phyloP scores from a whole-genome alignment of 2,888 invertebrate genomes.

The Argyresthia goedartella region DNA sequence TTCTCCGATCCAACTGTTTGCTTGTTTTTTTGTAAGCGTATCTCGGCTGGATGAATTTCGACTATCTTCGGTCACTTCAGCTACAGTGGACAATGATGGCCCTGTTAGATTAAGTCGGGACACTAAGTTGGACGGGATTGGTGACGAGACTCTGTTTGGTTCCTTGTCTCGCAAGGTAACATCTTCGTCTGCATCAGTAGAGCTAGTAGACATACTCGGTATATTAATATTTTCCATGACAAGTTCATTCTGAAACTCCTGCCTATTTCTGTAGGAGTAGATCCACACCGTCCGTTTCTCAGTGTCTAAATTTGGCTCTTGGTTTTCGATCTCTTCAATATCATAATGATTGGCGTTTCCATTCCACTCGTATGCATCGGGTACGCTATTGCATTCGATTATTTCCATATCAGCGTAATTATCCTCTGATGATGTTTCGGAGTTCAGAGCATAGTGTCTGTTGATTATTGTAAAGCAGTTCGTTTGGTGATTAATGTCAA shows the following conservation, averaged over 20 bases:
- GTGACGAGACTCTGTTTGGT: conserved; percentile 29
- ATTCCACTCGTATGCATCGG: neutral
- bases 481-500: conserved; percentile 20
- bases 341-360: conserved; percentile 16
- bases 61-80: conserved; percentile 22
- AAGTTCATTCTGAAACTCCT: conserved; percentile 25
- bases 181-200: conserved; percentile 13
- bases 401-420: conserved; percentile 11
- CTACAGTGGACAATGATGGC: conserved; percentile 42
- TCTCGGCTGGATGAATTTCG: neutral
- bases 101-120: conserved; percentile 32
- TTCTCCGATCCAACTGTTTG: conserved; percentile 32
- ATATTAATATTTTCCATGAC: neutral
- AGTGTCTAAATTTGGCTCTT: conserved; percentile 9
- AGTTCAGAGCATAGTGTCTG: conserved; percentile 21
- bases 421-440: conserved; percentile 33
- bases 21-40: conserved; percentile 9
- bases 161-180: neutral
- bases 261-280: conserved; percentile 47
- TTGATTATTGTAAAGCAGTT: conserved; percentile 38
- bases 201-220: neutral
- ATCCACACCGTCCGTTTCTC: conserved; percentile 43
- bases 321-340: conserved; percentile 18
- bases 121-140: conserved; percentile 31
- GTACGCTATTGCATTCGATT: neutral